Percentiles rank a stretch among this genome's conserved stretches.
phyloP scores from a whole-genome alignment of 2,113 vertebrate species.

The Scophthalmus maximus region DNA sequence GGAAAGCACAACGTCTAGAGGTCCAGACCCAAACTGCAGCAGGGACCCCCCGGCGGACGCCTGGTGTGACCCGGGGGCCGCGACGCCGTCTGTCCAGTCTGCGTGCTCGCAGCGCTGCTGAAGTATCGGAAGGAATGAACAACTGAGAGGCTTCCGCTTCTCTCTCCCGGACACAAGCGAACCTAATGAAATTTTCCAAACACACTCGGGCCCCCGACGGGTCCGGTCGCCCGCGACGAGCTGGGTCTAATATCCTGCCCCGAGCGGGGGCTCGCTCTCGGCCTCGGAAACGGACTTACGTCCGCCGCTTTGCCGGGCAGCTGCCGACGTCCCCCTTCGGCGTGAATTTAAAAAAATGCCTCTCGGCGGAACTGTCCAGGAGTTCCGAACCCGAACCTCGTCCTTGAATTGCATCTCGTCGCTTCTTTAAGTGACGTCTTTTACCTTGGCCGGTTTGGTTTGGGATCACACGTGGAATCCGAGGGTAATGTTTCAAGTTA shows the following conservation, averaged over 20 bases:
- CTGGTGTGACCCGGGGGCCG: conserved; percentile 15
- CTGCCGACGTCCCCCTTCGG: no score
- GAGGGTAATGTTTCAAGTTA: neutral
- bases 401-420: no score
- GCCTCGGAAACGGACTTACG: no score
- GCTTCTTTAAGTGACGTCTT: no score
- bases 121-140: conserved; percentile 8
- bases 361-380: no score
- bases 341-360: no score
- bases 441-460: no score
- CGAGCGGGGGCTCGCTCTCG: no score
- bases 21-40: conserved; percentile 7
- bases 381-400: no score
- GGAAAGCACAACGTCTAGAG: neutral
- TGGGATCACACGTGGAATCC: neutral
- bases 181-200: conserved; percentile 16
- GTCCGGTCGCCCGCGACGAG: conserved; percentile 24
- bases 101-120: no score
- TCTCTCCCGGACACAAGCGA: conserved; percentile 8
- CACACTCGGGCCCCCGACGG: conserved; percentile 12
- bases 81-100: conserved; percentile 34
- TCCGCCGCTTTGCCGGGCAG: no score
- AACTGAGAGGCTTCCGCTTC: neutral
- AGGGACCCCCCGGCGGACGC: no score
- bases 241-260: conserved; percentile 34